These are phyloP conservation scores for Hofmannophila pseudospretella DNA, from an alignment of 2,888 invertebrate species.

Conservation along the genomic window DNA sequence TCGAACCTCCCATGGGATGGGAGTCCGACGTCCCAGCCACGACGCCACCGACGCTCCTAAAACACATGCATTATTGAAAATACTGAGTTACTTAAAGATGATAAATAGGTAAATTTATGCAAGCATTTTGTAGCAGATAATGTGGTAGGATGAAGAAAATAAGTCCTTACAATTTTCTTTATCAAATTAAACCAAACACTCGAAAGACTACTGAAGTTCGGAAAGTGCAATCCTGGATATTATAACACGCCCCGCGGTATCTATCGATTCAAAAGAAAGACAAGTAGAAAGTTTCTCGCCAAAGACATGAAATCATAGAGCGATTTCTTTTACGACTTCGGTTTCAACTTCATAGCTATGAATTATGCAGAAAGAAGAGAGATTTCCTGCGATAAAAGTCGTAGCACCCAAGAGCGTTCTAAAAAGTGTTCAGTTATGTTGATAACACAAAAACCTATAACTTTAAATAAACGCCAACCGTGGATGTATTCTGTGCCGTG, in stretches of 20 bases:
- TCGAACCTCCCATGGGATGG: no score
- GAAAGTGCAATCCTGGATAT: slow-evolving; percentile 35
- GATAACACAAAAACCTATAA: slow-evolving; percentile 33
- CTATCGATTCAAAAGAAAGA: slow-evolving; percentile 63
- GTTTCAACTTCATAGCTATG: slow-evolving; percentile 76
- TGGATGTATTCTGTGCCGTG: no score
- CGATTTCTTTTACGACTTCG: slow-evolving; percentile 77
- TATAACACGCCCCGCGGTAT: slow-evolving; percentile 40
- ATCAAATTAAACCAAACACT: slow-evolving; percentile 15
- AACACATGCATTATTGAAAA: no score
- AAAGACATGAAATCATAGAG: slow-evolving; percentile 76
- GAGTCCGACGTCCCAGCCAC: no score
- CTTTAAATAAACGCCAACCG: no score
- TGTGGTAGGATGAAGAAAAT: no score
- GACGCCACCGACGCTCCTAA: no score
- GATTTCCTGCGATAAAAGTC: slow-evolving; percentile 75
- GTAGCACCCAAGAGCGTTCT: slow-evolving; percentile 70
- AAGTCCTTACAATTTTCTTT: background rate
- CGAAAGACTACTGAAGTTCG: slow-evolving; percentile 10
- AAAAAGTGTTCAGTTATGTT: slow-evolving; percentile 64
- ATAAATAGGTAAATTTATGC: no score
- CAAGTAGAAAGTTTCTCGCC: slow-evolving; percentile 67
- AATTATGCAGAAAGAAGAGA: slow-evolving; percentile 76
- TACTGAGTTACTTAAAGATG: no score
- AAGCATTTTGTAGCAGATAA: no score